Evolutionary conservation across 1,140 invertebrate genomes (phyloP), one percentile per base, ranked within the genome.

Genomic region (Drosophila pectinifera): DNA sequence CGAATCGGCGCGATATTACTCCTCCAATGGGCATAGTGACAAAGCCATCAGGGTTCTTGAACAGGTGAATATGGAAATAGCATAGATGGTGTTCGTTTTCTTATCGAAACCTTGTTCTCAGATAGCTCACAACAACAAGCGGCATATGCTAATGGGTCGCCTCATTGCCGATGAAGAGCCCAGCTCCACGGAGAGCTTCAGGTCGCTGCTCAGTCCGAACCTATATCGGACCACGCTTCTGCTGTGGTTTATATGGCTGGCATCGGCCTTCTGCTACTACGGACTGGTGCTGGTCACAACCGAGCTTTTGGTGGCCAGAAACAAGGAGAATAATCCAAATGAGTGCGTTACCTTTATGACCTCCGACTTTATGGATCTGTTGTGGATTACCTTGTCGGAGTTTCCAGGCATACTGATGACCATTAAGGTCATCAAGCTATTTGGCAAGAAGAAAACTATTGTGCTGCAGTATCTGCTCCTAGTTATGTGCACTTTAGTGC

Each of bases 381-480:
- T 99, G 18, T 99, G 97, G 97, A 99, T 98, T 20, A 98, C 98
- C 0, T 92, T 99, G 13, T 97, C 98, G 0, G 98, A 99, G 93
- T 99, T 99, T 93, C 98, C 98, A 38, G 97, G 97, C 95, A 97
- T 99, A 68, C 97, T 99, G 89, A 95, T 97, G 5, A 99, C 98
- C 3, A 97, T 98, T 70, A 96, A 97, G 78, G 95, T 98, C 0
- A 98, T 99, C 73, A 98, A 99, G 91, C 95, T 95, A 83, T 95
- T 97, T 90, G 98, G 98, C 28, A 94, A 98, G 18, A 98, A 98
- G 91, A 96, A 96, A 78, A 99, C 98, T 0, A 98, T 99, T 96
- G 97, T 97, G 2, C 93, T 96, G n/a, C 98, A 99, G 91, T 97
- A 99, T 91, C 93, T 97, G 18, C 94, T 97, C 64, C 98, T 98